Evolutionary conservation across 2,797 vertebrate species (phyloP).

Genomic region (Sebastes cheni): DNA sequence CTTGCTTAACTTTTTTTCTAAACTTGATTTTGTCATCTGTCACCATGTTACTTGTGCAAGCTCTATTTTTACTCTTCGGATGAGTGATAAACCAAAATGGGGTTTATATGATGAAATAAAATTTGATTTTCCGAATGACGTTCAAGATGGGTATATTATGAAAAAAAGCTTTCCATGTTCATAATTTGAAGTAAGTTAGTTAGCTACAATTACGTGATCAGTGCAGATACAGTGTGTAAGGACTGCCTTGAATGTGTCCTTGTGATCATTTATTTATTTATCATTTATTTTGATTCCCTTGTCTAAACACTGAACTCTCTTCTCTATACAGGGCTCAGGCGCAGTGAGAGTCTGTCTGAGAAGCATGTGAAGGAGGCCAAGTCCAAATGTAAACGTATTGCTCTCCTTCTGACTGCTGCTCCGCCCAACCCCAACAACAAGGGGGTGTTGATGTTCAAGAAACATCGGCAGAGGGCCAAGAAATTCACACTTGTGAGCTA

Average conservation of each 20-base stretch:
- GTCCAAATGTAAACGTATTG: conserved; percentile 99
- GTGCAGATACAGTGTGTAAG: neutral
- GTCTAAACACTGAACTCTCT: conserved; percentile 11
- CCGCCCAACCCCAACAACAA: conserved; percentile 95
- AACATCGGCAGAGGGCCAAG: conserved; percentile 93
- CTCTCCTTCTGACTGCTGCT: conserved; percentile 91
- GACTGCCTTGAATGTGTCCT: conserved; percentile 1
- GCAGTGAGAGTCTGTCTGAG: conserved; percentile 95
- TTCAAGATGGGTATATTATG: neutral
- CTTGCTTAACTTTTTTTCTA: neutral
- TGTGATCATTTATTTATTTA: neutral
- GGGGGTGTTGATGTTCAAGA: conserved; percentile 99
- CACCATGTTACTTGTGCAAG: neutral
- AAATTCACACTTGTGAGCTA: conserved; percentile 98
- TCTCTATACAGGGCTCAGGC: conserved; percentile 87
- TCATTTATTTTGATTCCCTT: neutral
- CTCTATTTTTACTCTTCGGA: conserved; percentile 7
- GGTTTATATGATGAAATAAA: neutral
- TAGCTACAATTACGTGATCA: neutral
- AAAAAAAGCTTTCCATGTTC: neutral
- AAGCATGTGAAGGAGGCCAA: conserved; percentile 98
- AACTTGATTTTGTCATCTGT: neutral
- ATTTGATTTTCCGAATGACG: neutral
- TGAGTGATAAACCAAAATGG: neutral
- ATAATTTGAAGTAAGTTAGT: neutral